A percentile compares a stretch with the other conserved stretches of the same genome.
These are phyloP conservation scores for Cephonodes hylas DNA, from an alignment of 2,888 invertebrate genomes.

Conservation along the genomic window DNA sequence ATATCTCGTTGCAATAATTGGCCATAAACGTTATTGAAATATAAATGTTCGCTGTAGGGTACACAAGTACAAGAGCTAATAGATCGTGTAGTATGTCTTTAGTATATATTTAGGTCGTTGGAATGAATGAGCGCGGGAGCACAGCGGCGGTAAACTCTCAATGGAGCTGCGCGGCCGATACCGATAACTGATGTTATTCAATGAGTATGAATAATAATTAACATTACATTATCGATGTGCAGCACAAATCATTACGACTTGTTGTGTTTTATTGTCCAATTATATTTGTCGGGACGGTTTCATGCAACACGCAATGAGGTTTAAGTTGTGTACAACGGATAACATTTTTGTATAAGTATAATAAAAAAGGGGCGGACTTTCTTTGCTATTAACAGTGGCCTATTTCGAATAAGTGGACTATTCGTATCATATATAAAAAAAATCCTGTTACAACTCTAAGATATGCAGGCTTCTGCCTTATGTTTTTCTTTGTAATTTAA, in stretches of 20 bases:
- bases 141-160: constrained; percentile 1
- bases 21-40: not conserved
- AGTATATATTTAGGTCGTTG: constrained; percentile 6
- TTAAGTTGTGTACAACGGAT: too few species aligned
- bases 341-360: too few species aligned
- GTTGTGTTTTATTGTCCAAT: constrained; percentile 61
- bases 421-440: too few species aligned
- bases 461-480: too few species aligned
- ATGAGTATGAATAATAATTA: constrained; percentile 69
- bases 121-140: not conserved
- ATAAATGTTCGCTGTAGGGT: not conserved
- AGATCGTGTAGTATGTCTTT: not conserved
- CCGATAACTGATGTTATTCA: constrained; percentile 50
- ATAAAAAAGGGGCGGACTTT: too few species aligned
- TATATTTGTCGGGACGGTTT: constrained; percentile 47
- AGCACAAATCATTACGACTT: constrained; percentile 57
- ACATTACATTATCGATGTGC: constrained; percentile 43
- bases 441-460: too few species aligned
- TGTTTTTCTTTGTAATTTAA: too few species aligned
- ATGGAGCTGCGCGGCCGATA: constrained; percentile 2
- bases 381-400: too few species aligned
- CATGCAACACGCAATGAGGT: constrained; percentile 26
- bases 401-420: too few species aligned
- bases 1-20: not conserved
- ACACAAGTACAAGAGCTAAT: not conserved